These are phyloP conservation scores for Atta colombica DNA, from an alignment of 1,140 invertebrate species.

Conservation along the genomic window DNA sequence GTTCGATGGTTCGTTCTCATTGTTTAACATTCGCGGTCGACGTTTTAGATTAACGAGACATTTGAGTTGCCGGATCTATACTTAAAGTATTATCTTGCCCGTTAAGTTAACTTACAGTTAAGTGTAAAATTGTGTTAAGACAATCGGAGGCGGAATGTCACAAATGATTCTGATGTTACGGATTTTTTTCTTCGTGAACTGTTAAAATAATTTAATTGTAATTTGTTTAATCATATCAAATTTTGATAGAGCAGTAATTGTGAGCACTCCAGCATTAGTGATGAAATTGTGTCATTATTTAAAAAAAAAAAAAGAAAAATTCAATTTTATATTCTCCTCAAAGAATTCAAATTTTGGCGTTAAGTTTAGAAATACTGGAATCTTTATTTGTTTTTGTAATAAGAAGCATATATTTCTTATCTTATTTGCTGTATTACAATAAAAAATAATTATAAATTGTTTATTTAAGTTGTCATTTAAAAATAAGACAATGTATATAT, in stretches of 20 bases:
- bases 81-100: conserved; percentile 17
- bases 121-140: conserved; percentile 34
- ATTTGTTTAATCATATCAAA: conserved; percentile 19
- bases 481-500: background rate
- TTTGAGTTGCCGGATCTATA: conserved; percentile 10
- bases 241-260: background rate
- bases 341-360: background rate
- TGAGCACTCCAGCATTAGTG: background rate
- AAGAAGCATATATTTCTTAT: background rate
- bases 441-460: background rate
- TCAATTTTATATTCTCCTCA: background rate
- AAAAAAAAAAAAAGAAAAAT: background rate
- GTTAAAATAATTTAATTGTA: background rate
- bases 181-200: background rate
- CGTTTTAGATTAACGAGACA: conserved; percentile 49
- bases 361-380: background rate
- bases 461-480: background rate
- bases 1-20: conserved; percentile 13
- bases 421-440: background rate
- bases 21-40: background rate
- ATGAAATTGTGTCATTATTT: background rate
- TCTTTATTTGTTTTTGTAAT: background rate
- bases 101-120: background rate
- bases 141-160: background rate
- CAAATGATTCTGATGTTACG: conserved; percentile 24